phyloP scores from a whole-genome alignment of 2,888 invertebrate species.

The Drosophila siamana region DNA sequence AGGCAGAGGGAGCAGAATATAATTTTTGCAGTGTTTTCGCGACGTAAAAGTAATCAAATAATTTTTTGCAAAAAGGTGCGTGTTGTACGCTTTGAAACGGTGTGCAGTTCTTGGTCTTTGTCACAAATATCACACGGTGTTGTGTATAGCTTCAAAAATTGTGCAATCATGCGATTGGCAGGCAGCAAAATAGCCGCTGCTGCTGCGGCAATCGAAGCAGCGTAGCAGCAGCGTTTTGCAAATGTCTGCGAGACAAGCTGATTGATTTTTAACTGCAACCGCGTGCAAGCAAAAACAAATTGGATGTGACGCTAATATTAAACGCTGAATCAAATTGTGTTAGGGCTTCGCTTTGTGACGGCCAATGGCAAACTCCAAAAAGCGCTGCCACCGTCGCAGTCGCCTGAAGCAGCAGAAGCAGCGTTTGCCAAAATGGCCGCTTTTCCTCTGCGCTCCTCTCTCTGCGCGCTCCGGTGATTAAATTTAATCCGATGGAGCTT shows the following conservation, averaged over 20 bases:
- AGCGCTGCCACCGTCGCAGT: constrained; percentile 13
- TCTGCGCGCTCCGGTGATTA: constrained; percentile 52
- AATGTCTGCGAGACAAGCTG: constrained; percentile 69
- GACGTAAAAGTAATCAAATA: constrained; percentile 60
- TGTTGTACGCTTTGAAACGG: constrained; percentile 45
- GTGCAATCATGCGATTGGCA: constrained; percentile 57
- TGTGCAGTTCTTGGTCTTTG: constrained; percentile 46
- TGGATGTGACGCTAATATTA: constrained; percentile 43
- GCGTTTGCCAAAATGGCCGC: constrained; percentile 84
- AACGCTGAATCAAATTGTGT: constrained; percentile 25
- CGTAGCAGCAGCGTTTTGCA: constrained; percentile 67
- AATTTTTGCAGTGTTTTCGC: constrained; percentile 65
- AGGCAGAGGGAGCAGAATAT: constrained; percentile 41
- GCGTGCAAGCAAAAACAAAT: constrained; percentile 45
- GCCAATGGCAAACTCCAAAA: constrained; percentile 54
- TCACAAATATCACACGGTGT: constrained; percentile 2
- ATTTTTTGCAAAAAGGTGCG: constrained; percentile 65
- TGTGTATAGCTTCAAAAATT: constrained; percentile 45
- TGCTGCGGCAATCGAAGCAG: constrained; percentile 36
- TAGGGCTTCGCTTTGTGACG: constrained; percentile 42
- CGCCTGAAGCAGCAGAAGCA: constrained; percentile 28
- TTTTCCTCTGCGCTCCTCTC: constrained; percentile 60
- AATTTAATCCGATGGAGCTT: constrained; percentile 60
- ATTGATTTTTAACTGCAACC: constrained; percentile 72
- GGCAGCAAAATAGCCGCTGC: constrained; percentile 18